Percentiles rank a stretch among this genome's conserved stretches.
phyloP scores from a whole-genome alignment of 2,888 invertebrate species.

The Seira ritae region DNA sequence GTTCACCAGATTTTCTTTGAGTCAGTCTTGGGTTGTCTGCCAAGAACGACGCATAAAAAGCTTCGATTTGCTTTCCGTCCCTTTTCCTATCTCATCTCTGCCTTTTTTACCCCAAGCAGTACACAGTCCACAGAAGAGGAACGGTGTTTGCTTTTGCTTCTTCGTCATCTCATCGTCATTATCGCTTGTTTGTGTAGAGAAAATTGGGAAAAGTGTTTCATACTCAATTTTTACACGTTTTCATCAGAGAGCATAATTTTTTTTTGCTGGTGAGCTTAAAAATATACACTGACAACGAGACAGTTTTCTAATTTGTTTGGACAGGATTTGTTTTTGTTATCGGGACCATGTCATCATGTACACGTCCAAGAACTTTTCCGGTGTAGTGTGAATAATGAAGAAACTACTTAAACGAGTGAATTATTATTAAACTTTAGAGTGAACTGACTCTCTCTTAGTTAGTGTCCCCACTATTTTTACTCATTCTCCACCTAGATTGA shows the following conservation, averaged over 20 bases:
- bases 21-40: constrained; percentile 63
- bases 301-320: constrained; percentile 18
- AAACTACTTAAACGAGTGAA: too few species aligned
- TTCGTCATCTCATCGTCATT: too few species aligned
- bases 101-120: background rate
- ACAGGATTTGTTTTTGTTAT: background rate
- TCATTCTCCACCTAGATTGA: too few species aligned
- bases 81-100: background rate
- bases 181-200: too few species aligned
- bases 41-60: constrained; percentile 45
- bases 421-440: background rate
- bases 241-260: background rate
- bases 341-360: background rate
- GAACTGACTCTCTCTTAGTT: background rate
- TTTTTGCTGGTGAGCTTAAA: background rate
- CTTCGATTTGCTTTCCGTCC: background rate
- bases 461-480: background rate
- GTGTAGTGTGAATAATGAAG: background rate
- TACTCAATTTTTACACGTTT: background rate
- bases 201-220: background rate
- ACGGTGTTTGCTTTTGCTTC: too few species aligned
- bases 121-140: background rate
- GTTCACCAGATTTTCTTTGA: constrained; percentile 11
- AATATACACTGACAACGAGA: background rate
- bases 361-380: constrained; percentile 6